Evolutionary conservation across 2,797 vertebrate species (phyloP), one percentile per base, ranked within the genome.

Genomic region (Orestias chungarensis): DNA sequence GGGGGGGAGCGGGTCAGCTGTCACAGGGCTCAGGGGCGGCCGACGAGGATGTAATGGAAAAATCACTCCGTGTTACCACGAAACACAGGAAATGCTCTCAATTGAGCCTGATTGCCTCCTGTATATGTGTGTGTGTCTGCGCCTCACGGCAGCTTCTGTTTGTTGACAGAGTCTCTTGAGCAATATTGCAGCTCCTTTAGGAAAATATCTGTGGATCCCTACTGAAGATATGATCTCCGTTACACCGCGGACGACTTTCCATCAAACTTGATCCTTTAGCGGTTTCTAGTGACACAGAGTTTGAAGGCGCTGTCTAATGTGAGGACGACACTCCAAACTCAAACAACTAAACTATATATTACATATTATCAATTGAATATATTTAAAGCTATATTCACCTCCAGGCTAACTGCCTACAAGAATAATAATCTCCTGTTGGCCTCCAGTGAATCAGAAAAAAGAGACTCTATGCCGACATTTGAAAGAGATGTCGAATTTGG

Each of bases 51-150:
- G 95, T 95, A 95, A 97, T 97, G 96, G 96, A 96, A 97, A 96
- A 94, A 95, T 95, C 91, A 92, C 93, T 93, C 84, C 84, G 85
- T 90, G 93, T 95, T 93, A 93, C 94, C 94, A 94, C 88, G 92
- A 95, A 95, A 93, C 94, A 95, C 96, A 97, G 96, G 96, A 97
- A 98, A 95, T 96, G 94, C 94, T 95, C 93, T 94, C 88, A 95
- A 90, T 94, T 87, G 81, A 81, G 91, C 82, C 91, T 96, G 94
- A 95, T 96, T 96, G 93, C 93, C 77, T 66, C 86, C 76, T 91
- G 49, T 79, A 65, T 74, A 66, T 73, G 67, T 66, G 68, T 75
- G 68, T 73, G 67, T 66, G 68, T 75, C 62, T 42, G 64, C 20
- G 52, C 14, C 49, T 46, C 25, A 27, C 52, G 73, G 66, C 67